A percentile compares a stretch with the other conserved stretches of the same genome.
Conservation (phyloP, 2,113 vertebrate species). For the Leuciscus idus region DNA sequence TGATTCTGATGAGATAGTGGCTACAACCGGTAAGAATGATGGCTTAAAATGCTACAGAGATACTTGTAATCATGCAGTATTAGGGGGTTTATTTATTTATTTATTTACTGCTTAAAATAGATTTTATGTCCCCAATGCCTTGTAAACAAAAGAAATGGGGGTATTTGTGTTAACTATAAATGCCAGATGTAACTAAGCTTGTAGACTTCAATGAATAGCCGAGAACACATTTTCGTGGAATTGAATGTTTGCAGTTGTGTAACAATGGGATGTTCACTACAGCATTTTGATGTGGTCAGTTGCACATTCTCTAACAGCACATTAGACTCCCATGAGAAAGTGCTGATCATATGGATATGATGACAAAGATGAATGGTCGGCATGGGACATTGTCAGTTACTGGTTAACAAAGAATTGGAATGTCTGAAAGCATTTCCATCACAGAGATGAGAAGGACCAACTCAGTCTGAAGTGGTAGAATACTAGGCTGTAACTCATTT, state of each 20-base stretch:
- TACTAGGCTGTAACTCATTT: background rate
- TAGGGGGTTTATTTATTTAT: too few species aligned
- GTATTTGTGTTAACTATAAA: background rate
- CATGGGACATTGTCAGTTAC: conserved; percentile 39
- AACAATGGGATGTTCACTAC: background rate
- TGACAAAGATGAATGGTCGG: conserved; percentile 38
- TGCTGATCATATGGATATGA: conserved; percentile 62
- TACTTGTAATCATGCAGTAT: background rate
- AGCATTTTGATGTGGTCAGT: conserved; percentile 50
- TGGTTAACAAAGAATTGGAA: background rate
- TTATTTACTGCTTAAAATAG: background rate
- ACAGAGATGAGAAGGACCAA: background rate
- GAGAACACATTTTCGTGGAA: background rate
- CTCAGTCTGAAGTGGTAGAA: background rate
- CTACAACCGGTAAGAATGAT: conserved; percentile 74
- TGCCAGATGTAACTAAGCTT: background rate
- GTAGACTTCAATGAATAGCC: background rate
- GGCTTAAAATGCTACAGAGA: background rate
- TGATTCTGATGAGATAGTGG: conserved; percentile 76
- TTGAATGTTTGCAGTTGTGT: background rate
- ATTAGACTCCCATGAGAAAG: conserved; percentile 25
- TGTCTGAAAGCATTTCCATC: background rate
- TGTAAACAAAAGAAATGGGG: background rate
- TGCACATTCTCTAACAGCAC: conserved; percentile 52
- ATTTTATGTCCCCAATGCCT: background rate